phyloP scores from a whole-genome alignment of 2,888 invertebrate species.

The Dolomedes plantarius region DNA sequence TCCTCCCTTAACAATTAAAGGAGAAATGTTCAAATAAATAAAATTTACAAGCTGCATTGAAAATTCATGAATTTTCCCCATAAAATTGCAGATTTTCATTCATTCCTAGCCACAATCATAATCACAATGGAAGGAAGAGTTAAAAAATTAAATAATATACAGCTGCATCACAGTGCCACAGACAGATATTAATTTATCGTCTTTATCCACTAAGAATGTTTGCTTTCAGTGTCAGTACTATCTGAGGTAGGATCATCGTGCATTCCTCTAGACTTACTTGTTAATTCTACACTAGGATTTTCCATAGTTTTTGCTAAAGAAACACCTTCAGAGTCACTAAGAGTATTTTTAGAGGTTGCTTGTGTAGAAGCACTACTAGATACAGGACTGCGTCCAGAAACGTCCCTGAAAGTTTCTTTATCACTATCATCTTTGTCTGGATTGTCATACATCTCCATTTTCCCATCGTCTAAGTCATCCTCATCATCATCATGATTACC shows the following conservation, averaged over 20 bases:
- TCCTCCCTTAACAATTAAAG: conserved; percentile 17
- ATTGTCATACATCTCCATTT: conserved; percentile 70
- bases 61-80: conserved; percentile 41
- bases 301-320: conserved; percentile 60
- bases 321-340: conserved; percentile 56
- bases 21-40: conserved; percentile 55
- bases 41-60: conserved; percentile 59
- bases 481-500: conserved; percentile 76
- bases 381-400: conserved; percentile 34
- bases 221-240: conserved; percentile 71
- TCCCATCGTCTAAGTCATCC: conserved; percentile 72
- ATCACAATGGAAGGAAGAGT: conserved; percentile 70
- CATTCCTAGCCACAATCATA: conserved; percentile 69
- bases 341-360: conserved; percentile 41
- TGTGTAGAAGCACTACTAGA: conserved; percentile 27
- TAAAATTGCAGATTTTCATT: conserved; percentile 33
- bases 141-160: conserved; percentile 69
- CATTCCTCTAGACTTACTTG: conserved; percentile 67
- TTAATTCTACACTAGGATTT: conserved; percentile 57
- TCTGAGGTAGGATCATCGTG: conserved; percentile 72
- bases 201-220: conserved; percentile 68
- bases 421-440: conserved; percentile 63
- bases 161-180: conserved; percentile 71
- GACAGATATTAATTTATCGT: conserved; percentile 27
- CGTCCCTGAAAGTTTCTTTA: conserved; percentile 65